Evolutionary conservation across 35 echinoderm and acorn worm species (phyloP).

Genomic region (Nesometra sesokonis): DNA sequence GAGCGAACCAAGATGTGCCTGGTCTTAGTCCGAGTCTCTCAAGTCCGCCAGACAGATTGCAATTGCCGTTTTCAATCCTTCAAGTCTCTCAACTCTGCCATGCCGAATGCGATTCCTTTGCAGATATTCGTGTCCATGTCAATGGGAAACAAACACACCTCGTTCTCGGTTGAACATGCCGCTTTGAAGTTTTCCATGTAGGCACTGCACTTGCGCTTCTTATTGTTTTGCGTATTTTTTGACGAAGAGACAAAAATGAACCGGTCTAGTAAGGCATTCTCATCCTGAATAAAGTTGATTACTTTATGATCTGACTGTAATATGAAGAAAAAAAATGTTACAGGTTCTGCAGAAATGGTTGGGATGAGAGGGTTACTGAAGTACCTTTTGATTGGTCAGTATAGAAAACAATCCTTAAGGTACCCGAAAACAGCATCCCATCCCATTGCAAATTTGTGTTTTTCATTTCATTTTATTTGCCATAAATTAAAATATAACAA

Average conservation of each 20-base stretch:
- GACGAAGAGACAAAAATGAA: slow-evolving; percentile 67
- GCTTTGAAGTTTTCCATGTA: slow-evolving; percentile 68
- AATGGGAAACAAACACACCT: slow-evolving; percentile 80
- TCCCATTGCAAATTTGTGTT: too few relatives aligned
- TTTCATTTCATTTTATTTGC: too few relatives aligned
- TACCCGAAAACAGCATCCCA: too few relatives aligned
- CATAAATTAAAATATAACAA: too few relatives aligned
- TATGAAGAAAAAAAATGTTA: background rate
- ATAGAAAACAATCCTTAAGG: too few relatives aligned
- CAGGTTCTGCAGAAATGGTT: background rate
- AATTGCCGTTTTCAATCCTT: background rate
- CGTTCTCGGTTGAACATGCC: slow-evolving; percentile 81
- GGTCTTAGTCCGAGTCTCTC: too few relatives aligned
- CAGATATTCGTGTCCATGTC: slow-evolving; percentile 65
- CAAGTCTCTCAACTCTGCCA: slow-evolving; percentile 40
- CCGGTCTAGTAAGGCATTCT: slow-evolving; percentile 63
- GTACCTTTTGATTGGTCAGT: too few relatives aligned
- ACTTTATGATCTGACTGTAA: slow-evolving; percentile 9
- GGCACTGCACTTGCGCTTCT: slow-evolving; percentile 70
- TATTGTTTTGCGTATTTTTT: slow-evolving; percentile 57
- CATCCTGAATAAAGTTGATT: slow-evolving; percentile 63
- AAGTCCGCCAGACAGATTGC: too few relatives aligned
- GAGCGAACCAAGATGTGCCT: background rate
- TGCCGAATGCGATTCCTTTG: slow-evolving; percentile 54
- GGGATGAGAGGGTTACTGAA: too few relatives aligned